These are phyloP conservation scores for Tricholauxania praeusta DNA, from an alignment of 2,888 invertebrate species.

Conservation along the genomic window DNA sequence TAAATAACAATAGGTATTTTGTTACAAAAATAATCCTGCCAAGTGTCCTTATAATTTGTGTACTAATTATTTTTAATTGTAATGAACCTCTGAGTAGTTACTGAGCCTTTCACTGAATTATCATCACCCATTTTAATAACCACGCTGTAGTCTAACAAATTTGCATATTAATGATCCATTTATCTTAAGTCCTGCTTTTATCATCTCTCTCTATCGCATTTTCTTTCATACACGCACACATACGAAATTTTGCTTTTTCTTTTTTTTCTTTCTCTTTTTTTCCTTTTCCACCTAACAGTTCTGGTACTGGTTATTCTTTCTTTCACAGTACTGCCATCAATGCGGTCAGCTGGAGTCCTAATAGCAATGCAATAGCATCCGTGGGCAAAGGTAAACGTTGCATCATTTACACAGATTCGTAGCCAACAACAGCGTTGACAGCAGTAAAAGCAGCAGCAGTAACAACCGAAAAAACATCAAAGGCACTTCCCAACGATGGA, in stretches of 20 bases:
- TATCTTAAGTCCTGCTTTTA: neutral
- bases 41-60: no score
- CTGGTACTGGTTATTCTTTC: constrained; percentile 58
- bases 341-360: constrained; percentile 91
- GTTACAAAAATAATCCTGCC: no score
- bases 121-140: no score
- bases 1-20: no score
- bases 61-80: no score
- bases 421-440: constrained; percentile 47
- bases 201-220: constrained; percentile 2
- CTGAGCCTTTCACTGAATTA: no score
- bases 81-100: no score
- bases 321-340: constrained; percentile 83
- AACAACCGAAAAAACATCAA: constrained; percentile 26
- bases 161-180: neutral
- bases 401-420: constrained; percentile 82
- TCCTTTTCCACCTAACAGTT: constrained; percentile 49
- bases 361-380: constrained; percentile 82
- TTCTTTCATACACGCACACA: constrained; percentile 9
- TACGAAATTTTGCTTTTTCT: constrained; percentile 36
- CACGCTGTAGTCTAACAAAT: no score
- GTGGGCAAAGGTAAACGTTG: constrained; percentile 87
- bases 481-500: neutral
- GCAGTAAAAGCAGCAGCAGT: neutral
- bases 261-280: constrained; percentile 42